phyloP scores from a whole-genome alignment of 2,888 invertebrate genomes.

The Plagodis pulveraria region DNA sequence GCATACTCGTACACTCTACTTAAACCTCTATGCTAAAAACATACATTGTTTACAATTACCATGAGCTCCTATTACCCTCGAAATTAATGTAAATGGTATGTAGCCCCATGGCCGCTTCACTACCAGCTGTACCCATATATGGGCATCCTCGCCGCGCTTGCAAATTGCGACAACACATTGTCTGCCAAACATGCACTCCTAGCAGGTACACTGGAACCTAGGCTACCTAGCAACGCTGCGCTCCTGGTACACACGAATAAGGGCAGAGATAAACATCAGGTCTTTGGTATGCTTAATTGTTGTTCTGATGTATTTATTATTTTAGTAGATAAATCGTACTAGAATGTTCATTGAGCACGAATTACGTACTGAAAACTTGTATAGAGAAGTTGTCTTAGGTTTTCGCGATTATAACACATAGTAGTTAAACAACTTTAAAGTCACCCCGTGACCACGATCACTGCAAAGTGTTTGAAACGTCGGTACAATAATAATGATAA shows the following conservation, averaged over 20 bases:
- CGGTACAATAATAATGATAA: too few species aligned
- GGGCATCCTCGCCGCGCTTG: slow-evolving; percentile 71
- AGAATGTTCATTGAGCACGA: background rate
- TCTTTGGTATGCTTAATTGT: slow-evolving; percentile 36
- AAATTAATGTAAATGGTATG: slow-evolving; percentile 42
- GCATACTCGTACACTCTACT: too few species aligned
- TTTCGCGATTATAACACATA: too few species aligned
- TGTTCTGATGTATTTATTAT: slow-evolving; percentile 34
- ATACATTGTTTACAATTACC: slow-evolving; percentile 10
- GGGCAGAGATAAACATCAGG: slow-evolving; percentile 50
- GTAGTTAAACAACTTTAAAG: too few species aligned
- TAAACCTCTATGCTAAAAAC: background rate
- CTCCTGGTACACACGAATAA: slow-evolving; percentile 35
- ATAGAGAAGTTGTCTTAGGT: too few species aligned
- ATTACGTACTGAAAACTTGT: background rate
- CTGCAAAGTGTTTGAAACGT: too few species aligned
- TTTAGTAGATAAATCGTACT: background rate
- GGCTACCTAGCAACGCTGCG: slow-evolving; percentile 9
- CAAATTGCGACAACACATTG: slow-evolving; percentile 82
- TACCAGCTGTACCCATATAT: slow-evolving; percentile 53
- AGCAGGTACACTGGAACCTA: slow-evolving; percentile 35
- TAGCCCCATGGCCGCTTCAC: slow-evolving; percentile 37
- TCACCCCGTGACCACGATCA: too few species aligned
- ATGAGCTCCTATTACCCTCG: slow-evolving; percentile 24
- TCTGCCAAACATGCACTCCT: slow-evolving; percentile 59